Evolutionary conservation across 2,113 vertebrate species (phyloP).

Genomic region (Noctilio leporinus): DNA sequence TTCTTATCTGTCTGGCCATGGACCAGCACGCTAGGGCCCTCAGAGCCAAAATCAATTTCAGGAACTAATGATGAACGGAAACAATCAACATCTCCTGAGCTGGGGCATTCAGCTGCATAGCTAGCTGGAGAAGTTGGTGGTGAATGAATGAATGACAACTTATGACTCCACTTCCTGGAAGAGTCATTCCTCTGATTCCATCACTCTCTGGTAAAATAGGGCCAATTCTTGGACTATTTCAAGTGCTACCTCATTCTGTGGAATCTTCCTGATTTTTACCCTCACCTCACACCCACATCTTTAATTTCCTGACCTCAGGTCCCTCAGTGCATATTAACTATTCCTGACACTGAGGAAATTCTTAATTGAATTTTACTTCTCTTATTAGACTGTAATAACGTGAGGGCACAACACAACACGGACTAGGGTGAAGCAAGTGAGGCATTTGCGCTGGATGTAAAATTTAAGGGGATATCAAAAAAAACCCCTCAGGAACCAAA

Average conservation of each 20-base stretch:
- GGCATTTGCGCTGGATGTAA: not conserved
- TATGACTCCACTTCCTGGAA: not conserved
- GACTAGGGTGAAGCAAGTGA: not conserved
- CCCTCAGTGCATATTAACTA: not conserved
- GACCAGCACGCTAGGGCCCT: not conserved
- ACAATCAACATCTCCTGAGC: not conserved
- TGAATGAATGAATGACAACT: not conserved
- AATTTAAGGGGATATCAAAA: not conserved
- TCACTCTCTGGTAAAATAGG: not conserved
- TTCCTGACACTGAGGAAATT: not conserved
- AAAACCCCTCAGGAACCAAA: not conserved
- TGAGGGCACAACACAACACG: not conserved
- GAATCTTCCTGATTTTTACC: not conserved
- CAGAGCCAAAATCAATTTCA: not conserved
- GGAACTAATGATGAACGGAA: not conserved
- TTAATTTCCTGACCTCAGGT: not conserved
- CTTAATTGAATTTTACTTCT: not conserved
- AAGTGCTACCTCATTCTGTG: not conserved
- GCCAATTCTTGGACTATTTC: not conserved
- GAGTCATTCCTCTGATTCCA: not conserved
- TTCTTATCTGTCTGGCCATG: not conserved
- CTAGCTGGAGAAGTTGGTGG: not conserved
- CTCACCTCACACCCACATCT: not conserved
- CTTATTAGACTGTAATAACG: not conserved
- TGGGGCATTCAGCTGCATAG: not conserved